Evolutionary conservation across 2,888 invertebrate genomes (phyloP), one percentile per base, ranked within the genome.

Genomic region (Agrotis puta): DNA sequence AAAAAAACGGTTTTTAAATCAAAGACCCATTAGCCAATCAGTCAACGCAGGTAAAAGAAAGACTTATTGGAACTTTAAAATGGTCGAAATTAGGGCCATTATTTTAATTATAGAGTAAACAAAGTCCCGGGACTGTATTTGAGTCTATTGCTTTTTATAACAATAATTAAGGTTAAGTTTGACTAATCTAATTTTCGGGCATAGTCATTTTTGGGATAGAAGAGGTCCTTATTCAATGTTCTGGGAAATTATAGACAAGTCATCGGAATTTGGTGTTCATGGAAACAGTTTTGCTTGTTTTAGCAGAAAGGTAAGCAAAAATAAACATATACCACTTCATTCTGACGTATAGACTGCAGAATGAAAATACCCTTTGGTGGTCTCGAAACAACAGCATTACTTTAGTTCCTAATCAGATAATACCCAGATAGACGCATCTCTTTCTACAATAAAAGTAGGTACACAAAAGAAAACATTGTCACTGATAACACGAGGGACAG

Each of bases 71-170:
- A 91, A 92, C 87, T 88, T 93, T 92, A 90, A 91, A 91, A 87
- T 89, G 89, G 85, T 88, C 91, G 83, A 90, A 94, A 94, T 94
- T 92, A 91, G 91, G 90, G 86, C 90, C 89, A 95, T 95, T 95
- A 94, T 90, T 87, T 92, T 95, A 95, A 95, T 95, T 95, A 95
- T 94, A 94, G 91, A 91, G 92, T 85, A 92, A 94, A 92, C 90
- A 93, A 83, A 86, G 83, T 86, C 85, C 88, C 64, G 77, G 74
- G 87, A 78, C 87, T 89, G 88, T 91, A 89, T 92, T 91, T 70
- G 84, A 87, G 87, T 85, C 85, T 86, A 87, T 74, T 47, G 63
- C 20, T 65, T 82, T 71, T 72, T 73, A 63, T 65, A 75, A 73
- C 24, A 53, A 70, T 70, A 64, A 72, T 79, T 79, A 74, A 69